Conservation (phyloP, 2,113 vertebrate species). For the Alexandromys fortis region DNA sequence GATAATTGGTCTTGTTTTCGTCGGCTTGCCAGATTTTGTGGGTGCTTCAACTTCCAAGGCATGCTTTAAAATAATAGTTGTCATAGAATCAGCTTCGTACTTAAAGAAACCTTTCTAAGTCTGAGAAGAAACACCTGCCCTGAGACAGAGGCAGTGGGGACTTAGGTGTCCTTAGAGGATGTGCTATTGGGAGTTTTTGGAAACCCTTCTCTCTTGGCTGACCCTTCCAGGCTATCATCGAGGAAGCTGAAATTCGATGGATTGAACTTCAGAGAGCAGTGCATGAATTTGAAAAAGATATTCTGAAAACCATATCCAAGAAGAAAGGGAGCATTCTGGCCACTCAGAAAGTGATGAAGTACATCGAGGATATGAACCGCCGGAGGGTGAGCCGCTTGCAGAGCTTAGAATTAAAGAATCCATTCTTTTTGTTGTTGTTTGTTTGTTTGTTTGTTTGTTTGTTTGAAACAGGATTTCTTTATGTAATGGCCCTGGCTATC, state of each 20-base stretch:
- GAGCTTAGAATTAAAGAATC: not conserved
- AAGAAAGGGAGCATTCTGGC: constrained; percentile 84
- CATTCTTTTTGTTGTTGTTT: too few species aligned
- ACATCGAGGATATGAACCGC: constrained; percentile 85
- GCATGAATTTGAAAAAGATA: constrained; percentile 86
- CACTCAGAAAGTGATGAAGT: constrained; percentile 86
- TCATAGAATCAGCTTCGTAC: not conserved
- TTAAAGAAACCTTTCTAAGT: not conserved
- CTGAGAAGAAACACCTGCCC: not conserved
- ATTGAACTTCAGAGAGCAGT: constrained; percentile 82
- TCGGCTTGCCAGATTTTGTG: not conserved
- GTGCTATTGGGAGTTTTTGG: not conserved
- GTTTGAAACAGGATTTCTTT: not conserved
- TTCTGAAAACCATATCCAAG: constrained; percentile 80
- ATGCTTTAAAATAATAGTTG: not conserved
- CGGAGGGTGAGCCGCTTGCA: constrained; percentile 82
- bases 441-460: not conserved
- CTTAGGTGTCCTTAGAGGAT: not conserved
- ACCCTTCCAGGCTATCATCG: constrained; percentile 84
- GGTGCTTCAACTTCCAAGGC: not conserved
- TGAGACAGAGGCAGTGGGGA: not conserved
- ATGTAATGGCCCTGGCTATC: not conserved
- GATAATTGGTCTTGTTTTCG: not conserved
- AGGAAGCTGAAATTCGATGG: constrained; percentile 85
- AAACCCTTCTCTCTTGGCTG: not conserved